A percentile compares a stretch with the other conserved stretches of the same genome.
phyloP scores from a whole-genome alignment of 2,888 invertebrate genomes.

The Trachelus troglodyta region DNA sequence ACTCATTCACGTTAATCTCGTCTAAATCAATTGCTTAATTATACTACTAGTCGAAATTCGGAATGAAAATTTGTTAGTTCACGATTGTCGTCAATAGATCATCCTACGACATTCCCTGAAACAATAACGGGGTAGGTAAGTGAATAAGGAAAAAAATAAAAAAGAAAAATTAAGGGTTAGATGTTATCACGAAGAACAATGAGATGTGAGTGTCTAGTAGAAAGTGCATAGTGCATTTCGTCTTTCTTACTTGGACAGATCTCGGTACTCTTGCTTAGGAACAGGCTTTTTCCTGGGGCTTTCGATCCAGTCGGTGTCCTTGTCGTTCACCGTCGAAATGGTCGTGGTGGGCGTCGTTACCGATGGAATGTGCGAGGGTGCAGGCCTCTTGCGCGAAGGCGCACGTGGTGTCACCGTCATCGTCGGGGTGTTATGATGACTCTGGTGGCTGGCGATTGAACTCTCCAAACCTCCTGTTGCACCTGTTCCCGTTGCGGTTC shows the following conservation, averaged over 20 bases:
- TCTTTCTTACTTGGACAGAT: constrained; percentile 47
- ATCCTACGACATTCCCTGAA: background rate
- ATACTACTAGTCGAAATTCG: background rate
- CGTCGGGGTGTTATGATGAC: constrained; percentile 42
- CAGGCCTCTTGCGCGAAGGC: constrained; percentile 70
- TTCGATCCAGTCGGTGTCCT: constrained; percentile 46
- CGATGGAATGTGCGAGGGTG: constrained; percentile 64
- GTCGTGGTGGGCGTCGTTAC: constrained; percentile 17
- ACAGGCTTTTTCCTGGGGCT: constrained; percentile 57
- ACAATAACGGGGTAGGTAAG: background rate
- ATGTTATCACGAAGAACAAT: background rate
- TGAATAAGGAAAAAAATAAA: background rate
- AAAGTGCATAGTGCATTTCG: background rate
- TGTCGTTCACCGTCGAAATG: constrained; percentile 40
- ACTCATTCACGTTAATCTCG: background rate
- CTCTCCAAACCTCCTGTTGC: constrained; percentile 45
- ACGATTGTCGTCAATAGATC: background rate
- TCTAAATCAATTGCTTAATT: background rate
- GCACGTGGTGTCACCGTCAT: constrained; percentile 63
- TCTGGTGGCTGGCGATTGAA: constrained; percentile 55
- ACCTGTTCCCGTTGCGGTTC: constrained; percentile 33
- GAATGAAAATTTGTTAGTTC: background rate
- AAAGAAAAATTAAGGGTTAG: background rate
- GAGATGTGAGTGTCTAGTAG: background rate
- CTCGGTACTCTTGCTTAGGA: constrained; percentile 51